A percentile compares a stretch with the other conserved stretches of the same genome.
Evolutionary conservation across 2,113 vertebrate species (phyloP).

Genomic region (Oriolus oriolus): DNA sequence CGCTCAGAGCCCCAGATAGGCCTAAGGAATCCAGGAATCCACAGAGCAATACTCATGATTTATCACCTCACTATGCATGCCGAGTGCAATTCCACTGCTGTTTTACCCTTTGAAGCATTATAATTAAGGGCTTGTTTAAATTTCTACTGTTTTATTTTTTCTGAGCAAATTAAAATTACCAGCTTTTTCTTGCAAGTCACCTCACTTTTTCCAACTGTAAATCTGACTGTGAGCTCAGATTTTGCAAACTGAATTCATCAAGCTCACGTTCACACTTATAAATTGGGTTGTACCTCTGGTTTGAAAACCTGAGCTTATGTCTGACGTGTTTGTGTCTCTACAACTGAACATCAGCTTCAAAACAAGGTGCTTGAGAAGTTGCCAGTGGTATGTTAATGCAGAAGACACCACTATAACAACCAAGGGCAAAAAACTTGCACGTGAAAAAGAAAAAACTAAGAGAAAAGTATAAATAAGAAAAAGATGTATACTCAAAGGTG

Average conservation of each 20-base stretch:
- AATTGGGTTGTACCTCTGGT: neutral
- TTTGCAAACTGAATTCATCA: neutral
- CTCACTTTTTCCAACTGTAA: neutral
- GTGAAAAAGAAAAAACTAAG: neutral
- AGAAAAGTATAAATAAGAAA: neutral
- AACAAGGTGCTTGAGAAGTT: neutral
- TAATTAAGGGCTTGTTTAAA: neutral
- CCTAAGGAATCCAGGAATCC: neutral
- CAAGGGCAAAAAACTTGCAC: neutral
- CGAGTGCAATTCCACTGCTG: neutral
- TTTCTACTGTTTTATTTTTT: neutral
- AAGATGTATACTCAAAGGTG: neutral
- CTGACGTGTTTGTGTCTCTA: neutral
- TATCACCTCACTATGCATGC: neutral
- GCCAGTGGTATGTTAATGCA: neutral
- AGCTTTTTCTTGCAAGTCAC: neutral
- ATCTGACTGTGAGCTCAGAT: neutral
- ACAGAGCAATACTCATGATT: neutral
- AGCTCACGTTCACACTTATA: rapidly evolving
- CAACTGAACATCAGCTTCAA: neutral
- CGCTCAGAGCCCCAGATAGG: neutral
- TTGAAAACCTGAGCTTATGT: neutral
- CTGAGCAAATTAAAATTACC: neutral
- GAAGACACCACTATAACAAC: neutral
- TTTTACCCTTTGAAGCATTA: neutral